Evolutionary conservation across 2,113 vertebrate genomes (phyloP).

Genomic region (Prunella himalayana): DNA sequence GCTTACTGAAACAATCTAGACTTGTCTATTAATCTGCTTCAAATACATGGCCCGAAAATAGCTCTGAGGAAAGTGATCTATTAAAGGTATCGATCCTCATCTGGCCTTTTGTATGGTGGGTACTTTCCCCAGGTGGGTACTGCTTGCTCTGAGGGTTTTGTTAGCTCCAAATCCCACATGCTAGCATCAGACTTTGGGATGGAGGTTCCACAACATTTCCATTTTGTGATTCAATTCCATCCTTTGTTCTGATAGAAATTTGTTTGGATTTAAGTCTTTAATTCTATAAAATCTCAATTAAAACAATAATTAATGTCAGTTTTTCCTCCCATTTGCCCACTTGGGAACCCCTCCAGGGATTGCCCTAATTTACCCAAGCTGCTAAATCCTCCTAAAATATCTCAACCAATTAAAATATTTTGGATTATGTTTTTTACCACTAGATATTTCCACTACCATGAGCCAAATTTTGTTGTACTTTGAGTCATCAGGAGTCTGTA

Average conservation of each 20-base stretch:
- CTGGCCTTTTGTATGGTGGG: neutral
- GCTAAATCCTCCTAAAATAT: neutral
- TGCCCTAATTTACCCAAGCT: neutral
- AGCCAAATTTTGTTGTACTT: neutral
- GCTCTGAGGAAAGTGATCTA: neutral
- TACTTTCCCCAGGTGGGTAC: neutral
- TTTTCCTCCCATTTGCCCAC: neutral
- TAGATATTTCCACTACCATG: neutral
- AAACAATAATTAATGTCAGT: neutral
- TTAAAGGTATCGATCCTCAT: neutral
- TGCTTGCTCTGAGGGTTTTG: neutral
- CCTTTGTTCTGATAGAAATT: neutral
- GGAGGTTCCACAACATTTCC: neutral
- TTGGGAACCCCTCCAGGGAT: neutral
- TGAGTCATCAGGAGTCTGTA: neutral
- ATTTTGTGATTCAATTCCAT: neutral
- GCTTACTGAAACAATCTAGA: neutral
- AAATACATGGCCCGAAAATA: neutral
- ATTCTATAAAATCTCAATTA: neutral
- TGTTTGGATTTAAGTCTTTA: neutral
- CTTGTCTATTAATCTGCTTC: conserved; percentile 19
- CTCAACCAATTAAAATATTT: neutral
- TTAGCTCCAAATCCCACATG: neutral
- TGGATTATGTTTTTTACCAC: neutral
- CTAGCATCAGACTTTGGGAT: neutral